Conservation (phyloP, 2,797 vertebrate species). For the Anguilla anguilla region DNA sequence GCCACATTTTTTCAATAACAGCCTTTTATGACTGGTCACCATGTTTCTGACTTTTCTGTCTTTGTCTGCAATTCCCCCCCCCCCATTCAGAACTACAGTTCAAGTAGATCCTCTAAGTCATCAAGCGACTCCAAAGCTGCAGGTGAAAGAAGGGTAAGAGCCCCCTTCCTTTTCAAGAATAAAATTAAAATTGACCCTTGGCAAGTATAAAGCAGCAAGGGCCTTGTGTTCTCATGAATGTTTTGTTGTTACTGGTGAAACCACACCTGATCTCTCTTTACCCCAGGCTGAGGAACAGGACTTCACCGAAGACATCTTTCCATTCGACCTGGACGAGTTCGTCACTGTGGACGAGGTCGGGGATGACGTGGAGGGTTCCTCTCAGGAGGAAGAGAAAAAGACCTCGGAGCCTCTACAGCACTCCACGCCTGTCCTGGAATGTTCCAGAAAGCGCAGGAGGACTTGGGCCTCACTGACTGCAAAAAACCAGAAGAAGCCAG, state of each 20-base stretch:
- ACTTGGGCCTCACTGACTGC: background rate
- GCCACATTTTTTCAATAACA: background rate
- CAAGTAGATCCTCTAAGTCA: slow-evolving; percentile 37
- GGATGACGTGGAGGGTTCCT: slow-evolving; percentile 56
- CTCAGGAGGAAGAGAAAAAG: background rate
- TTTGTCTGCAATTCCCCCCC: background rate
- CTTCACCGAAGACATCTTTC: slow-evolving; percentile 55
- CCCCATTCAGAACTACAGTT: slow-evolving; percentile 38
- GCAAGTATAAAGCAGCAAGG: background rate
- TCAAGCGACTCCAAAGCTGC: slow-evolving; percentile 39
- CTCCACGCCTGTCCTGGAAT: background rate
- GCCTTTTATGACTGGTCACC: too few species aligned
- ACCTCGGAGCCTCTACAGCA: background rate
- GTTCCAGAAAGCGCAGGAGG: slow-evolving; percentile 18
- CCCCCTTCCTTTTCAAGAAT: background rate
- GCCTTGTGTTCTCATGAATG: background rate
- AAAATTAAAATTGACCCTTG: background rate
- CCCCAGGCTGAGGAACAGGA: slow-evolving; percentile 24
- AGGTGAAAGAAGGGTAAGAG: background rate
- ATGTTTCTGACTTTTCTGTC: background rate
- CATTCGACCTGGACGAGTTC: slow-evolving; percentile 86
- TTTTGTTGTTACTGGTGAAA: background rate
- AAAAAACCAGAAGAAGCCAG: slow-evolving; percentile 17
- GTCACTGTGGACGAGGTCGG: slow-evolving; percentile 89
- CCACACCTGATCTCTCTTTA: background rate